phyloP scores from a whole-genome alignment of 2,888 invertebrate genomes.

The Standfussiana lucernea region DNA sequence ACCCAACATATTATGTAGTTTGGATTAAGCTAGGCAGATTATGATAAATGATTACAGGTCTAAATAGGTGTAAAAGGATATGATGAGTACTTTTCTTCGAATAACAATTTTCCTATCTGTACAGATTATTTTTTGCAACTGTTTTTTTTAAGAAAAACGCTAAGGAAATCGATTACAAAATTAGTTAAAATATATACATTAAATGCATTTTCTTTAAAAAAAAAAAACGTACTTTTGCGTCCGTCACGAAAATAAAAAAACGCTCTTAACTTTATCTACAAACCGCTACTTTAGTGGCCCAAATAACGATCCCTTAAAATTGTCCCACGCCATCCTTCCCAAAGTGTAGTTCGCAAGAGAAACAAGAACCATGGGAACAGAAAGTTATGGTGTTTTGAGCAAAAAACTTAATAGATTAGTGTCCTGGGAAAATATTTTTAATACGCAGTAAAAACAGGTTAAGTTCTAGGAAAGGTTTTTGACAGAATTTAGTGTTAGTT shows the following conservation, averaged over 20 bases:
- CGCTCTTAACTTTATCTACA: background rate
- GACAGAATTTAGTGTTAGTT: background rate
- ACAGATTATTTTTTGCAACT: background rate
- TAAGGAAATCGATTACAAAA: background rate
- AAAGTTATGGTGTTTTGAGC: constrained; percentile 42
- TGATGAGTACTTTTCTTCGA: background rate
- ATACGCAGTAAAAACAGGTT: constrained; percentile 36
- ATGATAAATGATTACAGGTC: background rate
- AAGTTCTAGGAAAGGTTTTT: constrained; percentile 5
- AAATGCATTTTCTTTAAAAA: too few species aligned
- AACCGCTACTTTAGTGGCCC: constrained; percentile 51
- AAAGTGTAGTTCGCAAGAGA: constrained; percentile 68
- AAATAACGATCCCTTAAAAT: constrained; percentile 44
- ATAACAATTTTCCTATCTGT: background rate
- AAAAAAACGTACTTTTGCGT: background rate
- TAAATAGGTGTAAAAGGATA: background rate
- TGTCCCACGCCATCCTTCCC: constrained; percentile 66
- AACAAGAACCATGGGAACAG: constrained; percentile 63
- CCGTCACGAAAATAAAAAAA: background rate
- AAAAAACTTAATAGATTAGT: constrained; percentile 45
- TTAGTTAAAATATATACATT: too few species aligned
- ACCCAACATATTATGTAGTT: background rate
- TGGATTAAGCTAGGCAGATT: background rate
- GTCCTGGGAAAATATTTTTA: constrained; percentile 47
- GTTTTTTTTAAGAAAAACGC: background rate